These are phyloP conservation scores for Eilema depressum DNA, from an alignment of 2,888 invertebrate species.

Conservation along the genomic window DNA sequence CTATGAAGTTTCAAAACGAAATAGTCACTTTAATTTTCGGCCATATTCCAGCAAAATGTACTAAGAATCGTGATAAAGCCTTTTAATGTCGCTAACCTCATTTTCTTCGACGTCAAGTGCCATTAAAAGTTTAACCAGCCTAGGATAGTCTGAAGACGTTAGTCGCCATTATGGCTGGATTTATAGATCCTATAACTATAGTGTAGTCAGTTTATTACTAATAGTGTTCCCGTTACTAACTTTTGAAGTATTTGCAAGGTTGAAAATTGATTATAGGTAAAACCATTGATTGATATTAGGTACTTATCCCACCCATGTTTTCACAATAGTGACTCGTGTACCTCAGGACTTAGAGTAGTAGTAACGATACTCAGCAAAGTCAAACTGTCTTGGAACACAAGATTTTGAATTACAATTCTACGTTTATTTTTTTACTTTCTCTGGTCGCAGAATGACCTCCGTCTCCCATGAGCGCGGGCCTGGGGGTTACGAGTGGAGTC, in stretches of 20 bases:
- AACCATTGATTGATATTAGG: too few relatives aligned
- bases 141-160: conserved; percentile 55
- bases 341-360: too few relatives aligned
- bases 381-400: too few relatives aligned
- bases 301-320: too few relatives aligned
- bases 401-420: too few relatives aligned
- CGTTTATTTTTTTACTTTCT: too few relatives aligned
- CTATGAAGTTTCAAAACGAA: conserved; percentile 29
- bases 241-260: not conserved
- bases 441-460: too few relatives aligned
- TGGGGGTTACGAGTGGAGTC: too few relatives aligned
- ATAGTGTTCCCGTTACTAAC: conserved; percentile 28
- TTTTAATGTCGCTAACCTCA: conserved; percentile 69
- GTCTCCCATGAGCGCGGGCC: too few relatives aligned
- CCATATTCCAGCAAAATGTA: conserved; percentile 34
- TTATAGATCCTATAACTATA: conserved; percentile 54
- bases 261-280: not conserved
- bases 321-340: too few relatives aligned
- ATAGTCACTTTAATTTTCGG: conserved; percentile 42
- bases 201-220: conserved; percentile 48
- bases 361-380: too few relatives aligned
- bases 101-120: conserved; percentile 73
- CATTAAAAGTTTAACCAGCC: conserved; percentile 74
- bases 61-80: conserved; percentile 68
- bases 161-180: conserved; percentile 57